Evolutionary conservation across 1,140 invertebrate genomes (phyloP).

Genomic region (Batillaria attramentaria): DNA sequence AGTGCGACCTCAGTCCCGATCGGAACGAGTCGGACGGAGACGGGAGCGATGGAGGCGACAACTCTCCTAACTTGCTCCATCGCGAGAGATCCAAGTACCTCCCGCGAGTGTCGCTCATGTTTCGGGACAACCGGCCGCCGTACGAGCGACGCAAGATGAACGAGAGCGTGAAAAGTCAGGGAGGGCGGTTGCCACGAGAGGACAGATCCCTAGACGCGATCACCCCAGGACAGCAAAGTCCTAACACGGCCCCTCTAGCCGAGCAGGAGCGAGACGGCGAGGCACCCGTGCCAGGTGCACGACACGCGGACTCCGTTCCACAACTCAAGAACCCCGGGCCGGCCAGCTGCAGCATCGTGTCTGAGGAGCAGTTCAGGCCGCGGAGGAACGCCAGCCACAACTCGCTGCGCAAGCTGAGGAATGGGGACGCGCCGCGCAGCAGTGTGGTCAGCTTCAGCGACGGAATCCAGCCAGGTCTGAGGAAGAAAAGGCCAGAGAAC

Average conservation of each 20-base stretch:
- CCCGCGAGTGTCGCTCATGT: constrained; percentile 23
- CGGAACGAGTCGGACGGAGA: constrained; percentile 17
- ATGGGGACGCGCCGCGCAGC: too few species aligned
- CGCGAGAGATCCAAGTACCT: constrained; percentile 26
- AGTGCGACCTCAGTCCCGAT: neutral
- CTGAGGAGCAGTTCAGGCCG: too few species aligned
- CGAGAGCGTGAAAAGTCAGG: neutral
- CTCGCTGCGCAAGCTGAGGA: too few species aligned
- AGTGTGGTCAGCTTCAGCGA: too few species aligned
- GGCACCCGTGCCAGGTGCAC: too few species aligned
- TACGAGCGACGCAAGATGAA: neutral
- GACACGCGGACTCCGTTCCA: too few species aligned
- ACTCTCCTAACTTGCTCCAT: neutral
- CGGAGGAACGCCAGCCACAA: too few species aligned
- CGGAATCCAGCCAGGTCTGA: too few species aligned
- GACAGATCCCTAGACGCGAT: neutral
- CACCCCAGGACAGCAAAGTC: neutral
- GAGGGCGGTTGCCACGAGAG: neutral
- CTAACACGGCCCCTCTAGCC: neutral
- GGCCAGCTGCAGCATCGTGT: too few species aligned
- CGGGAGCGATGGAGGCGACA: neutral
- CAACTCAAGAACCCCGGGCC: too few species aligned
- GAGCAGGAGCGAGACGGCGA: neutral
- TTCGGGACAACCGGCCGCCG: constrained; percentile 7
- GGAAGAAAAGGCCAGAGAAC: too few species aligned